Evolutionary conservation across 2,113 vertebrate genomes (phyloP).

Genomic region (Cebus imitator): DNA sequence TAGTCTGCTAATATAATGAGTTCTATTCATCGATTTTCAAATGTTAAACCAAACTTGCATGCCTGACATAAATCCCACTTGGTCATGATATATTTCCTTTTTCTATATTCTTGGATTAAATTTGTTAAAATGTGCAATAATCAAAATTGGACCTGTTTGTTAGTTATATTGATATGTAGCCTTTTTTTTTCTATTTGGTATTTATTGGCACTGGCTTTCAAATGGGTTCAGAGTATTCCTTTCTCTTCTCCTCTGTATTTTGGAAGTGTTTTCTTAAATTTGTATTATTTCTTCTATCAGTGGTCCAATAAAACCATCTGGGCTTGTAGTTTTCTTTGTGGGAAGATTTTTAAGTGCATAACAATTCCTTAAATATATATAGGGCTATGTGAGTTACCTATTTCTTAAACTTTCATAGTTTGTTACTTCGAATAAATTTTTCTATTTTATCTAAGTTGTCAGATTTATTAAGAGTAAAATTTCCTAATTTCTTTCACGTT

Average conservation of each 20-base stretch:
- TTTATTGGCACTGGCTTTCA: background rate
- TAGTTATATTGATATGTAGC: background rate
- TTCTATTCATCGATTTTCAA: slow-evolving; percentile 14
- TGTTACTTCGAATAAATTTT: background rate
- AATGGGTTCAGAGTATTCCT: background rate
- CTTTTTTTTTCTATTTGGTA: background rate
- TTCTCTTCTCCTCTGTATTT: background rate
- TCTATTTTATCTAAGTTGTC: background rate
- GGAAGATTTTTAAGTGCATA: background rate
- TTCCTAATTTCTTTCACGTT: background rate
- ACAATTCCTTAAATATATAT: background rate
- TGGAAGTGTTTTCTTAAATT: background rate
- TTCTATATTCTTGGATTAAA: background rate
- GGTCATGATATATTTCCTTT: background rate
- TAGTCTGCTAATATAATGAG: background rate
- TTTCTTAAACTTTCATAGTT: background rate
- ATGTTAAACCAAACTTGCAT: background rate
- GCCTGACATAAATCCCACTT: background rate
- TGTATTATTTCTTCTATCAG: background rate
- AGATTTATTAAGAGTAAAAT: background rate
- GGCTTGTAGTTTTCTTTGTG: background rate
- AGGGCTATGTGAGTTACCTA: background rate
- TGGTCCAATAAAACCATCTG: background rate
- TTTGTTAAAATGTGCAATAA: background rate
- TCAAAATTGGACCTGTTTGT: background rate